Base-by-base conservation (phyloP, 2,797 vertebrate species). In the Sebastes oblongus region DNA sequence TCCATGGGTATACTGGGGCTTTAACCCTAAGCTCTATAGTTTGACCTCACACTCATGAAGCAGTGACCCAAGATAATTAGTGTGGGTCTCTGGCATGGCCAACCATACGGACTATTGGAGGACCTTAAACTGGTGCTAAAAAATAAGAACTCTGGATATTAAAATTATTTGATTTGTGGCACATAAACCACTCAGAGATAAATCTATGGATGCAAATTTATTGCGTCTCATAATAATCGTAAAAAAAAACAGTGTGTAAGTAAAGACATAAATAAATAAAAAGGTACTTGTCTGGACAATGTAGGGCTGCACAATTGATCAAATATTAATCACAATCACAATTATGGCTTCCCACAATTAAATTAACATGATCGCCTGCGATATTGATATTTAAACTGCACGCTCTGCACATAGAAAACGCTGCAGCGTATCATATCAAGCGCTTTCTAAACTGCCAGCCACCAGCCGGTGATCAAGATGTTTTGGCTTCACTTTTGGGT, bases 31-130 rank as follows among this genome's bases (percentile, higher is more conserved):
- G 22, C n/a, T 78, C 16, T 22, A 22, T 29, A 29, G 32, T 39
- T 61, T 71, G 65, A 77, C 78, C 72, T 71, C 60, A 61, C 60
- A 16, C 39, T 52, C 46, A 30, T 66, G 36, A 65, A 65, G 42
- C 56, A 59, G 78, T 46, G 56, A 74, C 34, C 61, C 46, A 24
- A 25, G 14, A 60, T 80, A 25, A 67, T 77, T 66, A 32, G 54
- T 62, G 18, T 69, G 3, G 72, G 14, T 59, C 46, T 70, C 56
- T 58, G 20, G 6, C 25, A 39, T 46, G 68, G 13, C 8, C 18
- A 70, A 39, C 12, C 18, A 58, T 20, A 27, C 11, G n/a, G 66
- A 75, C 42, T 64, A 12, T 16, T 61, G 66, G 68, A 78, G 18
- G 69, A 30, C 29, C 18, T 67, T 65, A 13, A 65, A 64, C 12